Evolutionary conservation across 2,888 invertebrate species (phyloP).

Genomic region (Timema podura): DNA sequence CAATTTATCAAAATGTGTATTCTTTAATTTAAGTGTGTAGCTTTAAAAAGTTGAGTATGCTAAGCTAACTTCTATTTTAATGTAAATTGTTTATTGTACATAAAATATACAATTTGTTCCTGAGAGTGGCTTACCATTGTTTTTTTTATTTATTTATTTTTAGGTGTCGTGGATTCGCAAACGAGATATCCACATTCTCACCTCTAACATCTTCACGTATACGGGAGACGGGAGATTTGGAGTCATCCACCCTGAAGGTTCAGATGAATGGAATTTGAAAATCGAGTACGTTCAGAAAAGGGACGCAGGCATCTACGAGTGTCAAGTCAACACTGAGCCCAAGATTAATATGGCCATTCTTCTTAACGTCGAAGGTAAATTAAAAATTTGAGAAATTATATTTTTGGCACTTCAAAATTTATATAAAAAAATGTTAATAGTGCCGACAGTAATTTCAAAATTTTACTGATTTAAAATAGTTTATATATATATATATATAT

Average conservation of each 20-base stretch:
- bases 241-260: constrained; percentile 75
- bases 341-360: constrained; percentile 81
- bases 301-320: constrained; percentile 82
- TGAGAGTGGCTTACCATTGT: no score
- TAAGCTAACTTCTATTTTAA: no score
- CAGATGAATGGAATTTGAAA: constrained; percentile 83
- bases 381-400: background rate
- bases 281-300: constrained; percentile 79
- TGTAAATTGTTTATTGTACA: no score
- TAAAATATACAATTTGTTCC: no score
- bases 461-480: no score
- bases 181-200: constrained; percentile 78
- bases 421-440: no score
- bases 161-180: constrained; percentile 83
- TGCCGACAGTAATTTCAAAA: no score
- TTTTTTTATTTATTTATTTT: constrained; percentile 33
- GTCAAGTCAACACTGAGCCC: constrained; percentile 86
- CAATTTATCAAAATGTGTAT: no score
- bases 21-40: no score
- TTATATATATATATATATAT: no score
- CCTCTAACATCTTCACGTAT: constrained; percentile 79
- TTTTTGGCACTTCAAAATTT: no score
- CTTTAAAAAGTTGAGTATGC: no score
- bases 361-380: constrained; percentile 74
- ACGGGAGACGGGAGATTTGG: constrained; percentile 84